Evolutionary conservation across 2,113 vertebrate genomes (phyloP).

Genomic region (Setophaga coronata): DNA sequence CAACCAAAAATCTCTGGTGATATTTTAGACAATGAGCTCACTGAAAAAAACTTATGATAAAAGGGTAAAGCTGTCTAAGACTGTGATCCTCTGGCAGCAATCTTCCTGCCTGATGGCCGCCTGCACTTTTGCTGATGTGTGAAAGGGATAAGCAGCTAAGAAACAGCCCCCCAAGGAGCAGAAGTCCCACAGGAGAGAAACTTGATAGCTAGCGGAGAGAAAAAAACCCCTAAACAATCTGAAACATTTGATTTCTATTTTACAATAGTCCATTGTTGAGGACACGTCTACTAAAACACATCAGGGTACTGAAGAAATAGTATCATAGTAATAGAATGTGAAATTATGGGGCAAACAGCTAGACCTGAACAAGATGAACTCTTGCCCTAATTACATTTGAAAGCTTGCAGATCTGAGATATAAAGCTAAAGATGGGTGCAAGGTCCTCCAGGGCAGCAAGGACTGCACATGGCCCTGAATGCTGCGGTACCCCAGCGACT

Average conservation of each 20-base stretch:
- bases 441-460: not conserved
- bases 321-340: not conserved
- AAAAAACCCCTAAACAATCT: not conserved
- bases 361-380: not conserved
- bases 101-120: not conserved
- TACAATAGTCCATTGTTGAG: not conserved
- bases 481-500: not conserved
- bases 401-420: not conserved
- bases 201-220: not conserved
- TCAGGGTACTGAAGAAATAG: not conserved
- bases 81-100: not conserved
- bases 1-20: not conserved
- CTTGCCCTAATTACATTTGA: fast-evolving
- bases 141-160: not conserved
- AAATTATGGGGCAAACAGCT: not conserved
- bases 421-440: not conserved
- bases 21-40: not conserved
- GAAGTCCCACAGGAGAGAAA: not conserved
- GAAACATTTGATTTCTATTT: not conserved
- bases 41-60: not conserved
- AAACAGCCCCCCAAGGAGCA: not conserved
- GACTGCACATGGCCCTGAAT: not conserved
- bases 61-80: not conserved
- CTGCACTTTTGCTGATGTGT: not conserved
- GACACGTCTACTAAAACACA: not conserved